phyloP scores from a whole-genome alignment of 2,113 vertebrate genomes.

The Sander vitreus region DNA sequence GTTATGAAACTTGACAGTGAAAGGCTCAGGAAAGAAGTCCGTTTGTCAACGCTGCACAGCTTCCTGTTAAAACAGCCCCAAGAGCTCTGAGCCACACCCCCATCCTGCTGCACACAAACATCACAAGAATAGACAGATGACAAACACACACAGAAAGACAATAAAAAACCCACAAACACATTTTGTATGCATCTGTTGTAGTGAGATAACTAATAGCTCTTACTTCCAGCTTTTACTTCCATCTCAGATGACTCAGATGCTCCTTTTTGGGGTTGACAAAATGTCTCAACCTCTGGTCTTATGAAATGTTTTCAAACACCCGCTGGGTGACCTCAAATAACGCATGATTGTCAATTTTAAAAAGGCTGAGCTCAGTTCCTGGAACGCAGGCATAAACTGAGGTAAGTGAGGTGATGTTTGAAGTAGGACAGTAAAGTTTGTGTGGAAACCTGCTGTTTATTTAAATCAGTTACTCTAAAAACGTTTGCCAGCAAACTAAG shows the following conservation, averaged over 20 bases:
- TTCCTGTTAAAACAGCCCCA: slow-evolving; percentile 70
- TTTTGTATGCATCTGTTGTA: background rate
- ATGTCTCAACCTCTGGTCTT: slow-evolving; percentile 38
- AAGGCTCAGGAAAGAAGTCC: slow-evolving; percentile 60
- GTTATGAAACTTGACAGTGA: slow-evolving; percentile 22
- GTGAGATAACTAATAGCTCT: background rate
- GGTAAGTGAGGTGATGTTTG: slow-evolving; percentile 18
- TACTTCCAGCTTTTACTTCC: slow-evolving; percentile 16
- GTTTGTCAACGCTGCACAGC: slow-evolving; percentile 57
- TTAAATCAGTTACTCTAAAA: background rate
- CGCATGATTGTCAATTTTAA: background rate
- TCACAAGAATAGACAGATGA: slow-evolving; percentile 53
- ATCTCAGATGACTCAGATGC: background rate
- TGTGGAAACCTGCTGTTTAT: slow-evolving; percentile 3
- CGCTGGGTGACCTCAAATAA: slow-evolving; percentile 27
- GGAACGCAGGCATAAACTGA: slow-evolving; percentile 35
- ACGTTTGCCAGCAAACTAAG: background rate
- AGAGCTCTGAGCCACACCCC: slow-evolving; percentile 33
- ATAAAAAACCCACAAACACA: background rate
- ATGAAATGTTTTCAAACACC: slow-evolving; percentile 30
- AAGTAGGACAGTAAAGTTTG: slow-evolving; percentile 3
- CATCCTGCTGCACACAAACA: slow-evolving; percentile 61
- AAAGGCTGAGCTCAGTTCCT: slow-evolving; percentile 60
- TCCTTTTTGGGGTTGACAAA: background rate
- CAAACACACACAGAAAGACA: background rate